Conservation (phyloP, 2,797 vertebrate species). For the Naso thynnoides region DNA sequence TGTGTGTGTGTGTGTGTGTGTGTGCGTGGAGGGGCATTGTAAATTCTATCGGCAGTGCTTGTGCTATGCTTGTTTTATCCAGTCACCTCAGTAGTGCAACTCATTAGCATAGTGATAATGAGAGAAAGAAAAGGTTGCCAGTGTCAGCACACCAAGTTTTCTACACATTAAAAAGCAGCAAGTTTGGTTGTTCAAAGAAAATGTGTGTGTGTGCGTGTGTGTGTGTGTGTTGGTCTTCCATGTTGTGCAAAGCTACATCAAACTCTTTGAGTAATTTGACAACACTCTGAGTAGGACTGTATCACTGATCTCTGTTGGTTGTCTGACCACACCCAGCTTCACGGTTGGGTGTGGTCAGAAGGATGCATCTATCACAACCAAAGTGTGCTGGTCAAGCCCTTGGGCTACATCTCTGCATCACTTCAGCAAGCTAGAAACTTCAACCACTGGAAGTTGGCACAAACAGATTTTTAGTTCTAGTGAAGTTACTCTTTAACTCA, state of each 20-base stretch:
- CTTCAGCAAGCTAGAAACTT: not conserved
- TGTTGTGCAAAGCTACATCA: too few relatives aligned
- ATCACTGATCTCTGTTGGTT: not conserved
- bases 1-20: conserved; percentile 28
- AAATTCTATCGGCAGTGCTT: conserved; percentile 62
- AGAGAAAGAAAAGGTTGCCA: conserved; percentile 71
- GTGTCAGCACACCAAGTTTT: conserved; percentile 68
- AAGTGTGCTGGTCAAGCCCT: not conserved
- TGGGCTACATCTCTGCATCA: not conserved
- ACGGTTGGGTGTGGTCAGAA: not conserved
- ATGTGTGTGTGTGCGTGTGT: not conserved
- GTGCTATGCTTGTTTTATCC: conserved; percentile 65
- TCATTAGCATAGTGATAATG: conserved; percentile 78
- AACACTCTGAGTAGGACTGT: not conserved
- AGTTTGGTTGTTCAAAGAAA: conserved; percentile 33
- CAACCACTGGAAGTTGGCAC: not conserved
- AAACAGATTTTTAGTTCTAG: not conserved
- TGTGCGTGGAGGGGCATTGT: conserved; percentile 46
- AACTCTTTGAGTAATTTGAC: too few relatives aligned
- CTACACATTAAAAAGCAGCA: conserved; percentile 30
- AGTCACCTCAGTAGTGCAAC: conserved; percentile 58
- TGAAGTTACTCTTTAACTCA: conserved; percentile 18
- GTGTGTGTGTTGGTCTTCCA: too few relatives aligned
- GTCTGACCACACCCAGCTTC: not conserved
- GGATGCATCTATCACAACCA: not conserved